Conservation (phyloP, 2,888 invertebrate species). For the Trichopoda pennipes region DNA sequence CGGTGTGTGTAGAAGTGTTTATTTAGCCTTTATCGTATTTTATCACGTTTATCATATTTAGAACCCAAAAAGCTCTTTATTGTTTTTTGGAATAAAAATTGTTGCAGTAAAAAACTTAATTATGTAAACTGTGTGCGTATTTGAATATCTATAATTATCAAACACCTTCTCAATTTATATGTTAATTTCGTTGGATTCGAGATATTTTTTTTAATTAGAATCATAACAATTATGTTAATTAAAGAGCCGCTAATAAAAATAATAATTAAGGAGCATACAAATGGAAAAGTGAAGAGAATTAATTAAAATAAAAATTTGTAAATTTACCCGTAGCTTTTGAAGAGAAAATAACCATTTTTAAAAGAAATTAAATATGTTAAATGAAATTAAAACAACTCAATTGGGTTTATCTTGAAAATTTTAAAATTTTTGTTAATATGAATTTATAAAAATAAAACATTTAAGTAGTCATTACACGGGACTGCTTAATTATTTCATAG, state of each 20-base stretch:
- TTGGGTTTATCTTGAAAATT: not conserved
- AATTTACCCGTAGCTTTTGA: not conserved
- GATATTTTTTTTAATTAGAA: constrained; percentile 5
- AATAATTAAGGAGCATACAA: constrained; percentile 50
- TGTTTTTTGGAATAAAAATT: not conserved
- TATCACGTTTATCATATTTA: not conserved
- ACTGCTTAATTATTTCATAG: too few species aligned
- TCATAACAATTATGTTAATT: constrained; percentile 53
- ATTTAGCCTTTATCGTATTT: not conserved
- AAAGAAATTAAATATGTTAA: not conserved
- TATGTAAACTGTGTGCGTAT: not conserved
- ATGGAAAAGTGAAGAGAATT: not conserved
- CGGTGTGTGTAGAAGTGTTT: not conserved
- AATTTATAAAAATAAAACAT: too few species aligned
- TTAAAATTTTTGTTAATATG: not conserved
- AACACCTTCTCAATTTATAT: constrained; percentile 20
- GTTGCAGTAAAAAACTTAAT: not conserved
- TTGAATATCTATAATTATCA: constrained; percentile 16
- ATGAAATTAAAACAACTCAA: not conserved
- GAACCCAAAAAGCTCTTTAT: not conserved
- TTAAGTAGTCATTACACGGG: too few species aligned
- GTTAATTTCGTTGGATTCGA: constrained; percentile 8
- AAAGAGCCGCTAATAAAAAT: constrained; percentile 57
- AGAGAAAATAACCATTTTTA: not conserved
- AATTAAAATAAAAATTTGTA: constrained; percentile 5